Conservation (phyloP, 2,797 vertebrate genomes). For the Enteromius trimaculatus region DNA sequence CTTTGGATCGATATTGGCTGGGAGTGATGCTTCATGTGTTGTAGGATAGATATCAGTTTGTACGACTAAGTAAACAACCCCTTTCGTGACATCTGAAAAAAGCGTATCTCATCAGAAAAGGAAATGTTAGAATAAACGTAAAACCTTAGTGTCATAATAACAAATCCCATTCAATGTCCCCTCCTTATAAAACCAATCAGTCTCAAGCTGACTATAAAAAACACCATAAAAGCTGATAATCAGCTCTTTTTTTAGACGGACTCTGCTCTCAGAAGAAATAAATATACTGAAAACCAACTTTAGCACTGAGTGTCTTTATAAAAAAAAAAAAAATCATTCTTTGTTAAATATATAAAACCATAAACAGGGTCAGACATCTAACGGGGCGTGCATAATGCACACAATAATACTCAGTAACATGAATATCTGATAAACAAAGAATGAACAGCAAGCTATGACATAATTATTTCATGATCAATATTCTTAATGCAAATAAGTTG, state of each 20-base stretch:
- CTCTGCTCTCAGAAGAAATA: neutral
- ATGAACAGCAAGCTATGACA: slow-evolving; percentile 5
- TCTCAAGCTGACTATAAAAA: neutral
- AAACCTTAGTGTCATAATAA: neutral
- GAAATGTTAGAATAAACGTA: neutral
- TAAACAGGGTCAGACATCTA: slow-evolving; percentile 9
- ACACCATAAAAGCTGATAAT: neutral
- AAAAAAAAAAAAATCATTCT: neutral
- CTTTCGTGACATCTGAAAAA: slow-evolving; percentile 1
- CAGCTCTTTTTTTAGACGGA: neutral
- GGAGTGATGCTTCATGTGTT: neutral
- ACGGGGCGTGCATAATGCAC: neutral
- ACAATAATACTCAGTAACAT: neutral
- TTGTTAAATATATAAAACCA: neutral
- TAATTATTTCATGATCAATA: slow-evolving; percentile 1
- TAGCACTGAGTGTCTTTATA: neutral
- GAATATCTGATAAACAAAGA: slow-evolving; percentile 11
- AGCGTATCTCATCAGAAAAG: neutral
- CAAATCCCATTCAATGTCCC: neutral
- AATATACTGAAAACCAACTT: neutral
- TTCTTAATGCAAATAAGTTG: slow-evolving; percentile 22
- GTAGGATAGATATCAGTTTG: neutral
- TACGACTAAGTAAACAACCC: neutral
- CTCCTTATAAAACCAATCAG: neutral
- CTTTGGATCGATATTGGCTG: neutral